These are phyloP conservation scores for Ciconia maguari DNA, from an alignment of 2,113 vertebrate genomes.

Conservation along the genomic window DNA sequence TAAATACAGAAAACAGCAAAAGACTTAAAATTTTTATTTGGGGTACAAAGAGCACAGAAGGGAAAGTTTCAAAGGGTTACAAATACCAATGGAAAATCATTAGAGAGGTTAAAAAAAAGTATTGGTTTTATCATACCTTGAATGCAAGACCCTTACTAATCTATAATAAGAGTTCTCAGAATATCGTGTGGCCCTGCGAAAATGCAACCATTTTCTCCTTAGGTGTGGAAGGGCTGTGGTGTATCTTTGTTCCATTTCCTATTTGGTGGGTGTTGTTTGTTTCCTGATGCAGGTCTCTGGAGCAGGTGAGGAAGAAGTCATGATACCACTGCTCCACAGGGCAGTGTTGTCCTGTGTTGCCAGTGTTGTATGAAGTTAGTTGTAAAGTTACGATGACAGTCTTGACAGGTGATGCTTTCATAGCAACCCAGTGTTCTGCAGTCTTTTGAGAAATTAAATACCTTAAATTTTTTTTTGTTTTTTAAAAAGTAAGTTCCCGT, in stretches of 20 bases:
- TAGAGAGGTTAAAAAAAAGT: not conserved
- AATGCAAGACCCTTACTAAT: not conserved
- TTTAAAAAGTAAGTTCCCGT: not conserved
- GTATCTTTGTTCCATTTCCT: not conserved
- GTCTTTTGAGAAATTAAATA: not conserved
- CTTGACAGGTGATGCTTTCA: not conserved
- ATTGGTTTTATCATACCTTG: not conserved
- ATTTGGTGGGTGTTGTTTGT: not conserved
- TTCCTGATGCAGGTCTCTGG: not conserved
- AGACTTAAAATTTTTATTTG: not conserved
- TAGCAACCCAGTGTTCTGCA: not conserved
- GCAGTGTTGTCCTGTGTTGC: not conserved
- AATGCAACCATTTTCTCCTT: not conserved
- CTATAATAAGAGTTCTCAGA: not conserved
- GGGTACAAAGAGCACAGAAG: not conserved
- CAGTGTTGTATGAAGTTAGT: not conserved
- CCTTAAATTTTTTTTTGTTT: not conserved
- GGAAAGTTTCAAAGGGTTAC: not conserved
- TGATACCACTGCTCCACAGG: rapidly evolving
- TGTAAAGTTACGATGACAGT: not conserved
- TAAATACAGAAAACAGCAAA: not conserved
- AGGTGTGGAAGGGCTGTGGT: not conserved
- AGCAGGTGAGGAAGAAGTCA: not conserved
- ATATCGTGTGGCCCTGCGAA: not conserved
- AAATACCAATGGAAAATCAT: not conserved